A percentile compares a stretch with the other conserved stretches of the same genome.
Evolutionary conservation across 2,797 vertebrate genomes (phyloP).

Genomic region (Meriones psammophilus): DNA sequence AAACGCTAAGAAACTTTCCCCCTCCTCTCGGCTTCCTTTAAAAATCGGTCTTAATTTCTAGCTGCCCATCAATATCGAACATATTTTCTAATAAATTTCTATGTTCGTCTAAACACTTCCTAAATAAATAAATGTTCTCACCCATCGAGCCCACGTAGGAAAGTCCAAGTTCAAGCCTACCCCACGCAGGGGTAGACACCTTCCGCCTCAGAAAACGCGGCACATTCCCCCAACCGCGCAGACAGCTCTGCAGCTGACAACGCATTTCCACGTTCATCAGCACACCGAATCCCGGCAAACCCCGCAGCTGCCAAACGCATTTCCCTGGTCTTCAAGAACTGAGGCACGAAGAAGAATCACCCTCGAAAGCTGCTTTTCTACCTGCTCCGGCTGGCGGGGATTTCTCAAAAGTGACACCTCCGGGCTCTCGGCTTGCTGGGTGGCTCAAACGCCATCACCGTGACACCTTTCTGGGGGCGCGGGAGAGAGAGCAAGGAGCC

Average conservation of each 20-base stretch:
- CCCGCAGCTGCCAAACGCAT: not conserved
- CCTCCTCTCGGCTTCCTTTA: not conserved
- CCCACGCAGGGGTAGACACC: not conserved
- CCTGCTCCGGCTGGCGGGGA: not conserved
- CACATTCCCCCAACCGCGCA: not conserved
- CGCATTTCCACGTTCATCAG: not conserved
- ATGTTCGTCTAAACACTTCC: not conserved
- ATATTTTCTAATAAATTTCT: conserved; percentile 1
- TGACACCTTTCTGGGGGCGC: not conserved
- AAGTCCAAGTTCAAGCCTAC: not conserved
- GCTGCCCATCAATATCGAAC: conserved; percentile 10
- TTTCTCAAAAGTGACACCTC: conserved; percentile 50
- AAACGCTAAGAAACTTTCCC: not conserved
- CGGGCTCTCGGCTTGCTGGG: not conserved
- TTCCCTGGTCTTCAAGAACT: not conserved
- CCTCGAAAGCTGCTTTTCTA: conserved; percentile 4
- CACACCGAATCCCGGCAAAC: not conserved
- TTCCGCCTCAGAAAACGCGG: not conserved
- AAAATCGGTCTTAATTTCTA: conserved; percentile 34
- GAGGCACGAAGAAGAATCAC: not conserved
- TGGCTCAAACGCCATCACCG: not conserved
- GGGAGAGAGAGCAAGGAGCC: not conserved
- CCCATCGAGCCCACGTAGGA: not conserved
- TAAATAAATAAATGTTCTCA: conserved; percentile 39
- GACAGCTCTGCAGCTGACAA: not conserved